A percentile compares a stretch with the other conserved stretches of the same genome.
Conservation (phyloP, 2,797 vertebrate species). For the Odontamblyopus lacepedii region DNA sequence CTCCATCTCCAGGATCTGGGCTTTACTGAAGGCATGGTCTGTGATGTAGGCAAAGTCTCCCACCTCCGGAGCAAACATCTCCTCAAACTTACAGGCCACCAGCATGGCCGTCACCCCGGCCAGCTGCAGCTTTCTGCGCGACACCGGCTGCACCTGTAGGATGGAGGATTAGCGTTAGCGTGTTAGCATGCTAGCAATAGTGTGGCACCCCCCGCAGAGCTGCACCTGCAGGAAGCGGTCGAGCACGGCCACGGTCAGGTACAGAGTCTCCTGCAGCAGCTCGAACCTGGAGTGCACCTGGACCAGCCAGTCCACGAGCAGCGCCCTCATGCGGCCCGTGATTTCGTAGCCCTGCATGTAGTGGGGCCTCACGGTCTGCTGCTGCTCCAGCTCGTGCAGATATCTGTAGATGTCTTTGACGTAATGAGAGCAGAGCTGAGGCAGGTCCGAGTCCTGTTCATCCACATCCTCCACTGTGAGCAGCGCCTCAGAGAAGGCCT, state of each 20-base stretch:
- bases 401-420: slow-evolving; percentile 93
- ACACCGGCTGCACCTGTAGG: slow-evolving; percentile 86
- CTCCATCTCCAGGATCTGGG: slow-evolving; percentile 92
- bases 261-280: slow-evolving; percentile 93
- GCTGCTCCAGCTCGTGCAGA: slow-evolving; percentile 86
- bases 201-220: neutral
- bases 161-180: neutral
- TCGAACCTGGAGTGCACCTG: slow-evolving; percentile 92
- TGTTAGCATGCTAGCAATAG: neutral
- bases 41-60: slow-evolving; percentile 94
- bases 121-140: slow-evolving; percentile 88
- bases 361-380: slow-evolving; percentile 78
- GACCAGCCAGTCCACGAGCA: slow-evolving; percentile 94
- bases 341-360: slow-evolving; percentile 87
- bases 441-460: slow-evolving; percentile 80
- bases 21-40: slow-evolving; percentile 84
- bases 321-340: slow-evolving; percentile 86
- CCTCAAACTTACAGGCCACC: slow-evolving; percentile 94
- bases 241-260: slow-evolving; percentile 88
- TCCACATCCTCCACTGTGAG: slow-evolving; percentile 87
- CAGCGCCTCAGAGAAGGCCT: slow-evolving; percentile 87
- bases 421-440: slow-evolving; percentile 90
- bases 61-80: slow-evolving; percentile 86
- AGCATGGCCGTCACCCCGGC: slow-evolving; percentile 90
- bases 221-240: slow-evolving; percentile 91